Evolutionary conservation across 2,113 vertebrate species (phyloP).

Genomic region (Rhineura floridana): DNA sequence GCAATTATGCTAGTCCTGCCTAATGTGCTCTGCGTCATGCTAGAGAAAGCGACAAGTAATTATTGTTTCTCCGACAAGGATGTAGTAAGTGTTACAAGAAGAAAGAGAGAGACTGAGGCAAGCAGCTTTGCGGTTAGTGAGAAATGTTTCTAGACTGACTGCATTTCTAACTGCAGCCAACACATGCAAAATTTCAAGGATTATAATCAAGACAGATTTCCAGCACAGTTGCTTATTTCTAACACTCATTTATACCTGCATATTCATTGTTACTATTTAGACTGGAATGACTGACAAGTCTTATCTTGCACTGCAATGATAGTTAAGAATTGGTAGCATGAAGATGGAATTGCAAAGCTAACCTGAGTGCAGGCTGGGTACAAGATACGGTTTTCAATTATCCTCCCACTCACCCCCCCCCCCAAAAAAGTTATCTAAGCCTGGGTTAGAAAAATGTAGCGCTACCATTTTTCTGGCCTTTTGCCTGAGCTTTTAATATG

Average conservation of each 20-base stretch:
- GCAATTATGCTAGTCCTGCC: background rate
- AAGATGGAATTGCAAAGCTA: background rate
- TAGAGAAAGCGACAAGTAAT: background rate
- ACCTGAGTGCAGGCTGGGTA: background rate
- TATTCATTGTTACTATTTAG: background rate
- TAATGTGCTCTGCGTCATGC: background rate
- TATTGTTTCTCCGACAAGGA: background rate
- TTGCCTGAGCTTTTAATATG: background rate
- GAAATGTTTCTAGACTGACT: constrained; percentile 18
- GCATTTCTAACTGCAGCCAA: background rate
- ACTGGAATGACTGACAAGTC: background rate
- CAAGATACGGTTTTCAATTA: background rate
- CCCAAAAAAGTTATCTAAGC: no score
- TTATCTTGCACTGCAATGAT: background rate
- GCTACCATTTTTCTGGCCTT: background rate
- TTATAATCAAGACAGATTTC: background rate
- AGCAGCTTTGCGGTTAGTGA: background rate
- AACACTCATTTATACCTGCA: background rate
- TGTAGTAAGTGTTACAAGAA: background rate
- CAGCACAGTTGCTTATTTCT: background rate
- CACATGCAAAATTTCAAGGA: background rate
- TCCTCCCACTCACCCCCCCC: no score
- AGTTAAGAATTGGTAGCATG: background rate
- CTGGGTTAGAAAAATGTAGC: background rate
- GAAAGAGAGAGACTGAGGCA: accelerated